Conservation (phyloP, 2,888 invertebrate genomes). For the Cordylochernes scorpioides region DNA sequence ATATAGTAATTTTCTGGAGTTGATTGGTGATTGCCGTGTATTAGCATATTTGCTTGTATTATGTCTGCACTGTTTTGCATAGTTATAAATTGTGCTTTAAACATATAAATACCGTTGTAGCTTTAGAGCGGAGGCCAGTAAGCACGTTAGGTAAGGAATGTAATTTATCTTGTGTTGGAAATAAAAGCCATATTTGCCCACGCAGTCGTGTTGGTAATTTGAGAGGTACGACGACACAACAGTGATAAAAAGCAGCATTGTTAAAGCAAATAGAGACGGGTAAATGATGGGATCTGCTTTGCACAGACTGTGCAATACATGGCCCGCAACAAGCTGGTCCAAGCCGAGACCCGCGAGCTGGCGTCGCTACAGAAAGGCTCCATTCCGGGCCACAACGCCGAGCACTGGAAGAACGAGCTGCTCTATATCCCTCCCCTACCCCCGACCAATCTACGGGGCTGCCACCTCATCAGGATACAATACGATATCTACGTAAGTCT, state of each 20-base stretch:
- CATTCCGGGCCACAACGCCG: constrained; percentile 47
- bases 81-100: too few relatives aligned
- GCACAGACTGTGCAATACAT: constrained; percentile 56
- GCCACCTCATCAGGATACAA: constrained; percentile 69
- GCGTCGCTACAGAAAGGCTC: constrained; percentile 50
- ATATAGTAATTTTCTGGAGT: too few relatives aligned
- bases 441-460: constrained; percentile 72
- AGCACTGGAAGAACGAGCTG: constrained; percentile 61
- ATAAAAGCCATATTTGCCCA: too few relatives aligned
- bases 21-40: too few relatives aligned
- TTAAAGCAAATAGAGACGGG: background rate
- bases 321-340: constrained; percentile 54
- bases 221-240: background rate
- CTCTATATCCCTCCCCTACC: constrained; percentile 77
- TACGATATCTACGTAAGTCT: constrained; percentile 67
- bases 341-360: constrained; percentile 57
- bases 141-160: too few relatives aligned
- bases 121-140: too few relatives aligned
- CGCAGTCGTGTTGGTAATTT: background rate
- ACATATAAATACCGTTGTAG: too few relatives aligned
- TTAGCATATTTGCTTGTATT: too few relatives aligned
- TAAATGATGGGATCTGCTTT: background rate
- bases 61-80: too few relatives aligned
- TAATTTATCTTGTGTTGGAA: too few relatives aligned
- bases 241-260: background rate